Percentiles rank a stretch among this genome's conserved stretches.
Evolutionary conservation across 2,888 invertebrate species (phyloP).

Genomic region (Leucophenga maculata): DNA sequence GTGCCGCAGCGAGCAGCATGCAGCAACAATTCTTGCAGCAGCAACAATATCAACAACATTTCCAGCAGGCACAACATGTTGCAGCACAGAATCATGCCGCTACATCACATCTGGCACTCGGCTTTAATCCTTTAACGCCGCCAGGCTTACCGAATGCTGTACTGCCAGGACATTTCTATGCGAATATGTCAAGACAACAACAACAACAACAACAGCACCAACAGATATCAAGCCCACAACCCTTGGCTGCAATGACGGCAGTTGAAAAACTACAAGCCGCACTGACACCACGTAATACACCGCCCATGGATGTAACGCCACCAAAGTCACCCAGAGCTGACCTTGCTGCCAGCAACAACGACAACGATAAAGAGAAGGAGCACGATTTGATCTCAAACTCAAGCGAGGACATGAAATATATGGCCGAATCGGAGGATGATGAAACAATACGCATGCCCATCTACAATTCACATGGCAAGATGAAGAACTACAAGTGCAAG

Average conservation of each 20-base stretch:
- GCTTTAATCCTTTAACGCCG: slow-evolving; percentile 77
- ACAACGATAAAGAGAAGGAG: slow-evolving; percentile 59
- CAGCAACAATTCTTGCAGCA: slow-evolving; percentile 62
- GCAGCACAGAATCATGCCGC: slow-evolving; percentile 49
- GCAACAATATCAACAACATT: slow-evolving; percentile 58
- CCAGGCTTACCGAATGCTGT: slow-evolving; percentile 74
- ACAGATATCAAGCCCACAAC: slow-evolving; percentile 23
- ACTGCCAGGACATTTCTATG: slow-evolving; percentile 62
- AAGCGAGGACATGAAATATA: slow-evolving; percentile 67
- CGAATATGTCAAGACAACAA: slow-evolving; percentile 36
- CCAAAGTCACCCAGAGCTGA: slow-evolving; percentile 68
- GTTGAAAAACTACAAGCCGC: slow-evolving; percentile 60
- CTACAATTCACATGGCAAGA: slow-evolving; percentile 79
- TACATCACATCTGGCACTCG: slow-evolving; percentile 73
- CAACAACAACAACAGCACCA: slow-evolving; percentile 36
- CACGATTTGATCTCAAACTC: slow-evolving; percentile 70
- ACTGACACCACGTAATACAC: slow-evolving; percentile 67
- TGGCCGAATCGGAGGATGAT: slow-evolving; percentile 68
- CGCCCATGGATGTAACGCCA: slow-evolving; percentile 72
- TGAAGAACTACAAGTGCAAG: slow-evolving; percentile 93
- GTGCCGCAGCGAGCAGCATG: slow-evolving; percentile 34
- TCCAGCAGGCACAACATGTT: slow-evolving; percentile 51
- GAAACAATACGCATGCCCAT: slow-evolving; percentile 74
- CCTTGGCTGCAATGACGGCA: slow-evolving; percentile 34
- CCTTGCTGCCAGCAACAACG: neutral